Conservation (phyloP, 2,113 vertebrate genomes). For the Petroica traversi region DNA sequence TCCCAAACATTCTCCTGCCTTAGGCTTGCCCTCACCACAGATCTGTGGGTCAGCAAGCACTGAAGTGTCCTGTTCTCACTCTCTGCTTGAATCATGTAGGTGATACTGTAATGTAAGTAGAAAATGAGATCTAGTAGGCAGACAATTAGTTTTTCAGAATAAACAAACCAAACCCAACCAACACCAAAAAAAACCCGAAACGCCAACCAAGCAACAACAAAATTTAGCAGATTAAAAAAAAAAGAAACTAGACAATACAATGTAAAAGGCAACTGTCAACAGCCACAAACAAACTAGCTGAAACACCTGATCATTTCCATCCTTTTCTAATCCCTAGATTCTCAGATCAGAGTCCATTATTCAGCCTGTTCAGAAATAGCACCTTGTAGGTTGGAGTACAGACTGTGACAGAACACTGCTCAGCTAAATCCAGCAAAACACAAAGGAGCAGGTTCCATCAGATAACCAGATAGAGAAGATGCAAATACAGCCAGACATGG, state of each 20-base stretch:
- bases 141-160: neutral
- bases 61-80: neutral
- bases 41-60: neutral
- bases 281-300: neutral
- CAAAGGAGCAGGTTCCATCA: neutral
- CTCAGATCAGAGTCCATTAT: neutral
- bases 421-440: neutral
- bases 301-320: neutral
- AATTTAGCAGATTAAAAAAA: neutral
- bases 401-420: neutral
- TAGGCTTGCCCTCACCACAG: neutral
- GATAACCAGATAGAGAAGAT: neutral
- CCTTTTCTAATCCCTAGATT: neutral
- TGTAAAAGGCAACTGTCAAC: neutral
- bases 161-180: fast-evolving
- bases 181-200: neutral
- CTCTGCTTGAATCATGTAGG: neutral
- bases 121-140: neutral
- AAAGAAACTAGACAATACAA: neutral
- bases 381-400: neutral
- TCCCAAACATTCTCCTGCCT: neutral
- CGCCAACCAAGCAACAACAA: neutral
- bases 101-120: neutral
- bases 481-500: neutral
- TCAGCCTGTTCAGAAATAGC: slow-evolving; percentile 7